phyloP scores from a whole-genome alignment of 2,797 vertebrate species.

The Crenuchus spilurus region DNA sequence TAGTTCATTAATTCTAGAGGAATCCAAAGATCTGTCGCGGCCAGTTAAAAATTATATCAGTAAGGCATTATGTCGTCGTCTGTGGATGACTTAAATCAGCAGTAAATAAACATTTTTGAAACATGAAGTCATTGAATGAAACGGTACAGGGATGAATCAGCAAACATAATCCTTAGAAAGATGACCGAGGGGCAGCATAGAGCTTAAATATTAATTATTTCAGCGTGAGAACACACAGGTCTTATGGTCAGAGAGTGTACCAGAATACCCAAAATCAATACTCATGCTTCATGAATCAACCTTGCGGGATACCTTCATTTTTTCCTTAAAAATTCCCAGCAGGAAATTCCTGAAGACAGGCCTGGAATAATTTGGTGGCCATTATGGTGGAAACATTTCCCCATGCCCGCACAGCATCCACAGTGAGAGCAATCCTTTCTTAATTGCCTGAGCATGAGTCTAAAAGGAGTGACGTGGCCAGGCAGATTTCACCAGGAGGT shows the following conservation, averaged over 20 bases:
- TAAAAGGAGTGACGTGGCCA: not conserved
- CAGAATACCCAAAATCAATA: not conserved
- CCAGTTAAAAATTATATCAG: too few species aligned
- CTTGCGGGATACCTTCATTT: not conserved
- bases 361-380: not conserved
- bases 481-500: not conserved
- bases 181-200: not conserved
- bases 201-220: not conserved
- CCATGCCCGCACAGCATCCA: too few species aligned
- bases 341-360: not conserved
- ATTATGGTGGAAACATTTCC: not conserved
- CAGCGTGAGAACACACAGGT: not conserved
- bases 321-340: too few species aligned
- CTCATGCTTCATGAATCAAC: not conserved
- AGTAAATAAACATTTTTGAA: slow-evolving; percentile 3
- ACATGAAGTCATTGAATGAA: not conserved
- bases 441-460: not conserved
- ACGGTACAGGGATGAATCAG: not conserved
- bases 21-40: not conserved
- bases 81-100: slow-evolving; percentile 6
- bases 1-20: not conserved
- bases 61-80: slow-evolving; percentile 31
- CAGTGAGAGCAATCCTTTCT: not conserved
- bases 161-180: not conserved
- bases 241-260: not conserved